phyloP scores from a whole-genome alignment of 2,113 vertebrate genomes.

The Brachypteracias leptosomus region DNA sequence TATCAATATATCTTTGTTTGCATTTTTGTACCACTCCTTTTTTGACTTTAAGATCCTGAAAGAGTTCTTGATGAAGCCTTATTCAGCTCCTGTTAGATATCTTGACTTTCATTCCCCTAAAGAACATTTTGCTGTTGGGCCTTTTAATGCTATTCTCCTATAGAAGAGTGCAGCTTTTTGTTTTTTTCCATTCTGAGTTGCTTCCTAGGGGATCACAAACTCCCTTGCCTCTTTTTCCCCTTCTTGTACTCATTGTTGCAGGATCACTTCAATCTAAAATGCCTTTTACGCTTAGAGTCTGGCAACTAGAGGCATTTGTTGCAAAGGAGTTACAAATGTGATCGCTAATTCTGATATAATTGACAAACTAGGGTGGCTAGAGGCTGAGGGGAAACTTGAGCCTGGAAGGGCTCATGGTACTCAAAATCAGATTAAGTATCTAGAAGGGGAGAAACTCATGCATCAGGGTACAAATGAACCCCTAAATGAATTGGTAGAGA shows the following conservation, averaged over 20 bases:
- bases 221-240: neutral
- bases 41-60: neutral
- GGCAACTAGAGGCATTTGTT: neutral
- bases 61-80: neutral
- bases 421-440: conserved; percentile 18
- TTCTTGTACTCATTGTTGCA: neutral
- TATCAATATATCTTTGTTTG: conserved; percentile 23
- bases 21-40: neutral
- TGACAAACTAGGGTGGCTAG: neutral
- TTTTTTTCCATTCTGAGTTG: neutral
- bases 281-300: neutral
- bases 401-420: neutral
- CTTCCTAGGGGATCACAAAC: conserved; percentile 20
- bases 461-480: neutral
- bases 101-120: conserved; percentile 12
- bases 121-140: neutral
- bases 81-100: neutral
- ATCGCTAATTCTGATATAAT: conserved; percentile 41
- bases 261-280: conserved; percentile 30
- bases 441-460: neutral
- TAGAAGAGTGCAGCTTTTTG: neutral
- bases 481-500: neutral
- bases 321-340: neutral
- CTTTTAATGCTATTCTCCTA: neutral
- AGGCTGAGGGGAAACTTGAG: neutral